Percentiles rank a stretch among this genome's conserved stretches.
Conservation (phyloP, 2,797 vertebrate genomes). For the Clangula hyemalis region DNA sequence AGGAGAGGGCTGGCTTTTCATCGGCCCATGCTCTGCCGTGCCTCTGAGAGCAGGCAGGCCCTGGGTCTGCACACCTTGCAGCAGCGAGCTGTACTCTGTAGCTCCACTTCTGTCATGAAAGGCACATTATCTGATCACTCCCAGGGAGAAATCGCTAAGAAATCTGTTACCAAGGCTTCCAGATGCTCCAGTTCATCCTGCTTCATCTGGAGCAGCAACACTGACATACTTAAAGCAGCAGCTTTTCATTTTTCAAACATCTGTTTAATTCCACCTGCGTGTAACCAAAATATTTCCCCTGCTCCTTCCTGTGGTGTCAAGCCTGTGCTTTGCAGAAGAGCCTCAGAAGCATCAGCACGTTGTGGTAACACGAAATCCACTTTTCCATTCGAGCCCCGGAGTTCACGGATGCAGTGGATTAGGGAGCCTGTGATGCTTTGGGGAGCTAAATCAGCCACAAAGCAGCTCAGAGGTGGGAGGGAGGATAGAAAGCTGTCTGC, state of each 20-base stretch:
- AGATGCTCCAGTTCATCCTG: constrained; percentile 50
- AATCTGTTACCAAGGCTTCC: constrained; percentile 68
- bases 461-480: constrained; percentile 52
- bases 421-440: constrained; percentile 6
- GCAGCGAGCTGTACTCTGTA: not conserved
- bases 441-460: constrained; percentile 48
- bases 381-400: constrained; percentile 11
- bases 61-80: not conserved
- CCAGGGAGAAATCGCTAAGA: constrained; percentile 34
- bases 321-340: constrained; percentile 37
- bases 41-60: not conserved
- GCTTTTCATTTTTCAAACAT: constrained; percentile 41
- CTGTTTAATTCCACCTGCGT: constrained; percentile 62
- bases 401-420: constrained; percentile 43
- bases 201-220: constrained; percentile 36
- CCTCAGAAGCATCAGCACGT: not conserved
- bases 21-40: not conserved
- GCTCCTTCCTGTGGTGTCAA: constrained; percentile 38
- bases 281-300: constrained; percentile 61
- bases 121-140: constrained; percentile 37
- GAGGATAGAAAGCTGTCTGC: constrained; percentile 29
- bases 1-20: not conserved
- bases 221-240: constrained; percentile 20
- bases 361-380: constrained; percentile 36
- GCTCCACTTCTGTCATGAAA: constrained; percentile 38